Base-by-base conservation (phyloP, 30 jellyfish, hydroid and myxozoan species). In the Clytia hemisphaerica region DNA sequence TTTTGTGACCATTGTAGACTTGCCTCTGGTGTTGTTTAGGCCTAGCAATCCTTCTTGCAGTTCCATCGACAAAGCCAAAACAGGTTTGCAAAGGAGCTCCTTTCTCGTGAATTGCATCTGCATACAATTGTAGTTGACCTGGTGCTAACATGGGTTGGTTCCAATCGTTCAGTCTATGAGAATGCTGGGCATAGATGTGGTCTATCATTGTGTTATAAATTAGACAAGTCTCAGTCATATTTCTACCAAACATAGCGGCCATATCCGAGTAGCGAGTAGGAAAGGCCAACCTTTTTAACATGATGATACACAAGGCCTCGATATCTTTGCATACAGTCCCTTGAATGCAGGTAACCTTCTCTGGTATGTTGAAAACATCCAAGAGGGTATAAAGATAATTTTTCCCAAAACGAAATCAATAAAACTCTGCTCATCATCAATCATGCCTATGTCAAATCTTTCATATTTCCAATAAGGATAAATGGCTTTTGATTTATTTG, bases 81-180 rank as follows among this genome's bases (percentile, higher is more conserved):
- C 86, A 74, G 36, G 59, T 74, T 21, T 74, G 58, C n/a, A 73
- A 40, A n/a, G 80, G 67, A 25, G 86, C 84, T n/a, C 84, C 84
- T 51, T 67, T 66, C 28, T 25, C 58, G 16, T 38, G 79, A 26
- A 75, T 37, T 4, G 79, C 79, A 75, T 61, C 45, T 9, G 84
- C 84, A 55, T 6, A 72, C 25, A 18, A 15, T 58, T 60, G 35
- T 12, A 72, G 79, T n/a, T 50, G 53, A 19, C 18, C 57, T 36
- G 79, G 74, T 18, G 54, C 29, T 7, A 76, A 34, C 83, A 30
- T 33, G 12, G 88, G 87, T 72, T 79, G 88, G 45, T 77, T 73
- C 45, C 83, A 54, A 29, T 54, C 18, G 45, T 26, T 22, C 54
- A 79, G 58, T 14, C 61, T 70, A 47, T 77, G 78, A 15, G 46